Evolutionary conservation across 2,888 invertebrate genomes (phyloP).

Genomic region (Allacma fusca): DNA sequence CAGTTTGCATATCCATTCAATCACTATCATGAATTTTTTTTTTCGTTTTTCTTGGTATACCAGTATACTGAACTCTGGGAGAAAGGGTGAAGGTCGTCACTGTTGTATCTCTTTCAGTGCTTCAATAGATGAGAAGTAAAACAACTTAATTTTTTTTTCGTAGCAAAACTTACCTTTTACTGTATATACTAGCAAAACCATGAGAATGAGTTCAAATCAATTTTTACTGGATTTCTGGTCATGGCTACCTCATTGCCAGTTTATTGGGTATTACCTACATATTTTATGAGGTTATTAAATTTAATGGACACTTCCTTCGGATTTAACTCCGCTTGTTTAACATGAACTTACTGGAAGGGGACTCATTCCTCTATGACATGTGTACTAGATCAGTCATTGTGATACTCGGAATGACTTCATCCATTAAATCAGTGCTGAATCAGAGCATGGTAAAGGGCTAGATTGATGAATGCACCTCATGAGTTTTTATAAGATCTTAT

Average conservation of each 20-base stretch:
- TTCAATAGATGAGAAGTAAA: slow-evolving; percentile 12
- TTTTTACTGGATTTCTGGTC: neutral
- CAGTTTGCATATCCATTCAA: no score
- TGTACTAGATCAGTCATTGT: no score
- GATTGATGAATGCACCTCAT: neutral
- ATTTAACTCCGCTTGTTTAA: neutral
- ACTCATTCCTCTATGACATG: no score
- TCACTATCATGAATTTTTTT: no score
- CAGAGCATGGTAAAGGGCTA: no score
- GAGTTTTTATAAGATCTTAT: neutral
- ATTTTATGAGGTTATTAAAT: neutral
- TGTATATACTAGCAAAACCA: neutral
- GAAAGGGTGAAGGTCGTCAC: slow-evolving; percentile 26
- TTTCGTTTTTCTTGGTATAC: neutral
- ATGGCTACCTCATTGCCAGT: neutral
- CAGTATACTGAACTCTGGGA: slow-evolving; percentile 9
- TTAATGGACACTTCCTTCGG: neutral
- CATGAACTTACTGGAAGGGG: no score
- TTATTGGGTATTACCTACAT: neutral
- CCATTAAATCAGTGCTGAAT: no score
- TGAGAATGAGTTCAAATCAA: slow-evolving; percentile 12
- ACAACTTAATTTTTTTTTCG: neutral
- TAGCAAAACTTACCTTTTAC: neutral
- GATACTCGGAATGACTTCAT: no score
- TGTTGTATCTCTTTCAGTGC: neutral